phyloP scores from a whole-genome alignment of 2,113 vertebrate species.

The Stictonetta naevosa region DNA sequence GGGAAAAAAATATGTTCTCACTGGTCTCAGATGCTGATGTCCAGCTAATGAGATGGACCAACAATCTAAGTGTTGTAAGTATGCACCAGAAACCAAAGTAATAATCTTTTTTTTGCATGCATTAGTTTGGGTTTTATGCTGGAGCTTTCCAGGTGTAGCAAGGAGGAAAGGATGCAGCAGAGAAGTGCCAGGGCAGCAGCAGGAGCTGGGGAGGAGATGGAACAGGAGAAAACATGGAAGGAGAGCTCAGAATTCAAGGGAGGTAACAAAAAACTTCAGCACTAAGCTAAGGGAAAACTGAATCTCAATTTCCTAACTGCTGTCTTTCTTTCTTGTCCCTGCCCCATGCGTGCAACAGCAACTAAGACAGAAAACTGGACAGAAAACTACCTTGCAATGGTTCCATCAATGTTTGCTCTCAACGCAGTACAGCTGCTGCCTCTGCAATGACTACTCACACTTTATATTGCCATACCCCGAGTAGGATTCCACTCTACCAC shows the following conservation, averaged over 20 bases:
- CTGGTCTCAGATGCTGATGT: not conserved
- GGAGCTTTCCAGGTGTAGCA: not conserved
- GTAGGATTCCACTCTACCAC: not conserved
- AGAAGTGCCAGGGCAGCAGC: not conserved
- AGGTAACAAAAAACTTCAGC: not conserved
- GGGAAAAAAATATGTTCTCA: not conserved
- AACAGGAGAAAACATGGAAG: not conserved
- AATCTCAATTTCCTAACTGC: not conserved
- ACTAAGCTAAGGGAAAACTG: not conserved
- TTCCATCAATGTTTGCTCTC: not conserved
- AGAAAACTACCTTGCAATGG: not conserved
- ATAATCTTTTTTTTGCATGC: not conserved
- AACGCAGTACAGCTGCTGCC: not conserved
- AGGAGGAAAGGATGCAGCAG: not conserved
- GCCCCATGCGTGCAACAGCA: not conserved
- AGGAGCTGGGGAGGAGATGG: not conserved
- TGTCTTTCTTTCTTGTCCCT: not conserved
- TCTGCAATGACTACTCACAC: not conserved
- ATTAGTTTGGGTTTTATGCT: not conserved
- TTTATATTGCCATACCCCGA: not conserved
- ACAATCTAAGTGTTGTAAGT: fast-evolving
- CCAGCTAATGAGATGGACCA: not conserved
- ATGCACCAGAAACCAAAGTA: not conserved
- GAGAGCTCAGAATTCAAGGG: not conserved
- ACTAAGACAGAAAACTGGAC: not conserved